These are phyloP conservation scores for Seira sanloemensis DNA, from an alignment of 2,888 invertebrate species.

Conservation along the genomic window DNA sequence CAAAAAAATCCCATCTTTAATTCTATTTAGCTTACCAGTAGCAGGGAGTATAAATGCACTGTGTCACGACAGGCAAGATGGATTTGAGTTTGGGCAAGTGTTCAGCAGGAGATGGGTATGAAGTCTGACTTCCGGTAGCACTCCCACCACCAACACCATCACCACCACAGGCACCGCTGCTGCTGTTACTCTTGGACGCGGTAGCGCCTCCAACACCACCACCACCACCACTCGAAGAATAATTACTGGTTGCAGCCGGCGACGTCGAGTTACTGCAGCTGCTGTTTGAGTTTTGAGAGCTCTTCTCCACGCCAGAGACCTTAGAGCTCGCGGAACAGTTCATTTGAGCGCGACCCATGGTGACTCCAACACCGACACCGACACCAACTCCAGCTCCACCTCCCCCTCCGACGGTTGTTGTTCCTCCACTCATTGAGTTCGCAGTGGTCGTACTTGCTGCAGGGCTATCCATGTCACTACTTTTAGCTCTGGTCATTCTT, in stretches of 20 bases:
- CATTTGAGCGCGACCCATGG: slow-evolving; percentile 57
- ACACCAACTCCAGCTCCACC: slow-evolving; percentile 47
- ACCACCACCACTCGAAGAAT: slow-evolving; percentile 58
- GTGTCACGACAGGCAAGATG: slow-evolving; percentile 71
- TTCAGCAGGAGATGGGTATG: slow-evolving; percentile 58
- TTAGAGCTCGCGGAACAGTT: slow-evolving; percentile 21
- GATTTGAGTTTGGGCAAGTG: slow-evolving; percentile 71
- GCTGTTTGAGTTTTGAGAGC: neutral
- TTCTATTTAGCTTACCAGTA: slow-evolving; percentile 72
- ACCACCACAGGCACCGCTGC: slow-evolving; percentile 53
- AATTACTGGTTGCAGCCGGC: slow-evolving; percentile 50
- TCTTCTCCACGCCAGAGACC: slow-evolving; percentile 38
- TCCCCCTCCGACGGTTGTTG: slow-evolving; percentile 45
- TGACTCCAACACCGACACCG: slow-evolving; percentile 40
- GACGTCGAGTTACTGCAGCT: slow-evolving; percentile 39
- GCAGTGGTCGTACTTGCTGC: slow-evolving; percentile 50
- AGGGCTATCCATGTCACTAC: slow-evolving; percentile 50
- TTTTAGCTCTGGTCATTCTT: slow-evolving; percentile 60
- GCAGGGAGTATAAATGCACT: slow-evolving; percentile 73
- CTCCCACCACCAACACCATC: slow-evolving; percentile 57
- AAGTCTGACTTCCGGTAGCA: slow-evolving; percentile 67
- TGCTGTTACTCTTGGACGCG: slow-evolving; percentile 32
- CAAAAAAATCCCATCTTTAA: neutral
- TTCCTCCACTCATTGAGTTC: slow-evolving; percentile 49
- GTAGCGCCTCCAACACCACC: slow-evolving; percentile 51